These are phyloP conservation scores for Semotilus atromaculatus DNA, from an alignment of 2,797 vertebrate species.

Conservation along the genomic window DNA sequence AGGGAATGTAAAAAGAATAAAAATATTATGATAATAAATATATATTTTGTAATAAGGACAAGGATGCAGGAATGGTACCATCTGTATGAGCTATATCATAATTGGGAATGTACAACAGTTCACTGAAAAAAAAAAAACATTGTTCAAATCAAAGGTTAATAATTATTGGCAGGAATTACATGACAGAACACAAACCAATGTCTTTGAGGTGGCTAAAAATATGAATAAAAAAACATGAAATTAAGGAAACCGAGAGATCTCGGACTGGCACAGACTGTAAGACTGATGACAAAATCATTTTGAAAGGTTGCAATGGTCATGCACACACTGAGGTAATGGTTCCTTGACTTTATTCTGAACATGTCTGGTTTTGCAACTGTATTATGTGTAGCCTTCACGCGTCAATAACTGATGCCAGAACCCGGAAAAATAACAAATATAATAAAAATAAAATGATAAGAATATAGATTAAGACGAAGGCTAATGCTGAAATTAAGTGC, in stretches of 20 bases:
- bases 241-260: neutral
- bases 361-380: neutral
- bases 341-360: constrained; percentile 8
- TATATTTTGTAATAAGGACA: neutral
- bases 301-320: neutral
- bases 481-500: constrained; percentile 7
- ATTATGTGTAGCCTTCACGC: neutral
- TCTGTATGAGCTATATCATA: neutral
- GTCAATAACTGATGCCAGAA: neutral
- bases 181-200: neutral
- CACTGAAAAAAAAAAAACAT: neutral
- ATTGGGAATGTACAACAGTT: neutral
- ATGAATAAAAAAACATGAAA: neutral
- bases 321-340: constrained; percentile 2
- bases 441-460: constrained; percentile 5
- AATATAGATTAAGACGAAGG: neutral
- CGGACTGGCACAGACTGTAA: neutral
- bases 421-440: neutral
- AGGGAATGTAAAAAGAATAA: constrained; percentile 10
- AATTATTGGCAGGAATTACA: neutral
- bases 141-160: neutral
- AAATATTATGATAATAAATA: neutral
- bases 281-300: neutral
- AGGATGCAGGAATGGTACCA: neutral
- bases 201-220: neutral